Evolutionary conservation across 2,113 vertebrate species (phyloP).

Genomic region (Crotalus helleri): DNA sequence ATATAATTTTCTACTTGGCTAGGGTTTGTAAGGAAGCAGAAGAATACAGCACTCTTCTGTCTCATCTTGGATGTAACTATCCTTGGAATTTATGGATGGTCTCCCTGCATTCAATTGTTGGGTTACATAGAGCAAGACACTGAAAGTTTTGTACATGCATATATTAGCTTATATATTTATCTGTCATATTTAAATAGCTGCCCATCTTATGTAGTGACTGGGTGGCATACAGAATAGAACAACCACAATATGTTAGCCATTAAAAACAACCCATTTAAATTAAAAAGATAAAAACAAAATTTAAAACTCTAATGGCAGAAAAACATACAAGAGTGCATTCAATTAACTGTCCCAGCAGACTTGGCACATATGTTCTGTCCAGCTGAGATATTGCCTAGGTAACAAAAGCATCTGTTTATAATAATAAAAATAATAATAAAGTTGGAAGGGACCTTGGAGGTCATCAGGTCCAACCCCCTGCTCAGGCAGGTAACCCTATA

Average conservation of each 20-base stretch:
- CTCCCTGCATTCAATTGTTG: neutral
- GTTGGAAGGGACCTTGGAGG: no score
- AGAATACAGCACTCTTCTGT: accelerated
- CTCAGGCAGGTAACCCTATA: no score
- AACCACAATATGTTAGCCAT: neutral
- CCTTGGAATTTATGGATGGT: neutral
- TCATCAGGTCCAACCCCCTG: no score
- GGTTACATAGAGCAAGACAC: neutral
- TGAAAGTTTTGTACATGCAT: neutral
- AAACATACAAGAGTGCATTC: neutral
- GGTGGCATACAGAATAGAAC: neutral
- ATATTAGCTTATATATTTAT: neutral
- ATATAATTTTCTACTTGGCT: neutral
- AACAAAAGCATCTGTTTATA: conserved; percentile 3
- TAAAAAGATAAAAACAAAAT: neutral
- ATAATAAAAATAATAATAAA: no score
- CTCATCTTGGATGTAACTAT: neutral
- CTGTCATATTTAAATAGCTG: neutral
- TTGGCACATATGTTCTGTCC: neutral
- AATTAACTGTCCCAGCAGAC: neutral
- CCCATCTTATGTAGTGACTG: neutral
- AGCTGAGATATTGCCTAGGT: conserved; percentile 1
- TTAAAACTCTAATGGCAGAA: neutral
- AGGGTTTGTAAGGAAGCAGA: neutral
- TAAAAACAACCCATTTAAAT: neutral